Percentiles rank a stretch among this genome's conserved stretches.
Conservation (phyloP, 2,888 invertebrate genomes). For the Allygus modestus region DNA sequence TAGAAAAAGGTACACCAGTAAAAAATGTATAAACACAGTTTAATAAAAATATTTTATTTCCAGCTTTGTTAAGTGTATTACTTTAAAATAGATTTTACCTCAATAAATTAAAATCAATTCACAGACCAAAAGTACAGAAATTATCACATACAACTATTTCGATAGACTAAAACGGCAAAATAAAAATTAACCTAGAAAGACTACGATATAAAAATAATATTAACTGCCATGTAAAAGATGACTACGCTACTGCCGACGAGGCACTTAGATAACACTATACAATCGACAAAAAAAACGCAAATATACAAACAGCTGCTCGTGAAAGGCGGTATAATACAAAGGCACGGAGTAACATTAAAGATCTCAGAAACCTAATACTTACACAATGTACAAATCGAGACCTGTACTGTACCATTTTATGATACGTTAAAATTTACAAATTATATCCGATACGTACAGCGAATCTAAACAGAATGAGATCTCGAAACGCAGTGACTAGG, state of each 20-base stretch:
- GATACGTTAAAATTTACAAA: background rate
- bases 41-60: slow-evolving; percentile 55
- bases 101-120: slow-evolving; percentile 63
- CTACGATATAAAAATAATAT: slow-evolving; percentile 43
- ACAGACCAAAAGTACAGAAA: slow-evolving; percentile 53
- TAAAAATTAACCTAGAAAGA: background rate
- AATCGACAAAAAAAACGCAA: background rate
- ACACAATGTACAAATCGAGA: slow-evolving; percentile 20
- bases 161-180: slow-evolving; percentile 37
- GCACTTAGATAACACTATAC: slow-evolving; percentile 43
- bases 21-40: background rate
- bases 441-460: slow-evolving; percentile 13
- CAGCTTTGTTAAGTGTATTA: slow-evolving; percentile 51
- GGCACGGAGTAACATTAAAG: slow-evolving; percentile 21
- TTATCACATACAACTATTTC: slow-evolving; percentile 52
- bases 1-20: background rate
- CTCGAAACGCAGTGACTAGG: slow-evolving; percentile 50
- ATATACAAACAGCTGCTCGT: slow-evolving; percentile 33
- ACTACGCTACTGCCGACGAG: background rate
- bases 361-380: background rate
- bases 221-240: slow-evolving; percentile 31
- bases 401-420: background rate
- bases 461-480: slow-evolving; percentile 40
- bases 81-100: slow-evolving; percentile 51
- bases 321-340: slow-evolving; percentile 24